Percentiles rank a stretch among this genome's conserved stretches.
phyloP scores from a whole-genome alignment of 2,797 vertebrate species.

The Aselliscus stoliczkanus region DNA sequence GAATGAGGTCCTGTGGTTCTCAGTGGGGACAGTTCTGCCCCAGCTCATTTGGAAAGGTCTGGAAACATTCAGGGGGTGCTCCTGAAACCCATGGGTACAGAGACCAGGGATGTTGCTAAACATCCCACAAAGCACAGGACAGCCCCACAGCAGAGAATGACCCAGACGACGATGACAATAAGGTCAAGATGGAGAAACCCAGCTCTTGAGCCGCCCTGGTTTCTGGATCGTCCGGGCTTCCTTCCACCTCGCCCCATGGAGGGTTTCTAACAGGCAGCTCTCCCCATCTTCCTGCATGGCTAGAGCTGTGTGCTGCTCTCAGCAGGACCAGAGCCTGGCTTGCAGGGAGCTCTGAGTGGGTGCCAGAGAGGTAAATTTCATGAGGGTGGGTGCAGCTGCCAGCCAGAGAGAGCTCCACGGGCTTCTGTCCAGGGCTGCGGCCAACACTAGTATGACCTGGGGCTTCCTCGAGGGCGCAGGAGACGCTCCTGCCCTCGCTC shows the following conservation, averaged over 20 bases:
- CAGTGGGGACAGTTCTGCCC: not conserved
- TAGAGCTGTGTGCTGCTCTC: constrained; percentile 69
- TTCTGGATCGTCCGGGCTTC: not conserved
- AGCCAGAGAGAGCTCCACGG: constrained; percentile 63
- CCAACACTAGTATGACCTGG: constrained; percentile 7
- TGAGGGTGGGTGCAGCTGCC: not conserved
- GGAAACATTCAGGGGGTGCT: not conserved
- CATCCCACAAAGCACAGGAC: no score
- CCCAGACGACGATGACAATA: no score
- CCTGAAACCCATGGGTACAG: not conserved
- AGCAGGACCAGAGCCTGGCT: constrained; percentile 76
- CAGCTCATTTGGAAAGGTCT: not conserved
- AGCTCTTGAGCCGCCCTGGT: not conserved
- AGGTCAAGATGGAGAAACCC: not conserved
- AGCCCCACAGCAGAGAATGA: rapidly evolving
- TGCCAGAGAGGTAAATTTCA: constrained; percentile 75
- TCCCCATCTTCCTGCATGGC: constrained; percentile 51
- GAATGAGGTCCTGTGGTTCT: not conserved
- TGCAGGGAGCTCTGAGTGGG: constrained; percentile 79
- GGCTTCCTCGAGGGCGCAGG: not conserved
- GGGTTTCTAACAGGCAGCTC: constrained; percentile 59
- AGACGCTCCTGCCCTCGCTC: no score
- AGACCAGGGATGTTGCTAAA: not conserved
- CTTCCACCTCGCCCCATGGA: not conserved
- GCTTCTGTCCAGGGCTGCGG: constrained; percentile 33